Evolutionary conservation across 2,797 vertebrate species (phyloP), one percentile per base, ranked within the genome.

Genomic region (Salmo trutta): DNA sequence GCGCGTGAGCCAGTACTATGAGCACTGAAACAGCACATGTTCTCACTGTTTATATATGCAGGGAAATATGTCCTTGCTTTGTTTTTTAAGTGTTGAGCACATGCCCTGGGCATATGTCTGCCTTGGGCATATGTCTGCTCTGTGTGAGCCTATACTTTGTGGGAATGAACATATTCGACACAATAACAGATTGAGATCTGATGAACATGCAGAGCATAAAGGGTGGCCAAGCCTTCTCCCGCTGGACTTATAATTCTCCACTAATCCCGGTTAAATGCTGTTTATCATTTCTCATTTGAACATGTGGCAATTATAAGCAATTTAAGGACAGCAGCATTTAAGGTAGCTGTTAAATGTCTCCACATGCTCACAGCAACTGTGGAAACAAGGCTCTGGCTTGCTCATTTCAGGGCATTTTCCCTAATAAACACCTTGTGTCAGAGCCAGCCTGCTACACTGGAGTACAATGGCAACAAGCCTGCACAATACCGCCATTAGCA

Each of bases 331-430:
- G 68, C 74, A 54, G 73, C 29, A 2, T 1, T 17, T 36, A 17
- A 62, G 27, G n/a, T 16, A 54, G 24, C 21, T 73, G 53, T 21
- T 76, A 73, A 72, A 79, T 2, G 51, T 29, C 56, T 72, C 74
- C 78, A 76, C 68, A 72, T 79, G 74, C 74, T 69, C 17, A 29
- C 27, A 29, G 64, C 21, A 14, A 66, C 14, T 17, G 65, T 33
- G 65, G 65, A 31, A 67, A 67, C 29, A 31, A 3, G 3, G 15
- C 65, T 33, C 29, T 29, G 0, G 15, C 27, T 67, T 15, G 5
- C 27, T 31, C 27, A 16, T 66, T 29, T 66, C 64, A 15, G 64
- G 27, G 65, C 15, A 67, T 67, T 67, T 67, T 67, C 65, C 29
- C 64, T 29, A 14, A 31, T 67, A 67, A 66, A 67, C 65, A 31